Evolutionary conservation across 2,797 vertebrate species (phyloP), one percentile per base, ranked within the genome.

Genomic region (Poeciliopsis presidionis): DNA sequence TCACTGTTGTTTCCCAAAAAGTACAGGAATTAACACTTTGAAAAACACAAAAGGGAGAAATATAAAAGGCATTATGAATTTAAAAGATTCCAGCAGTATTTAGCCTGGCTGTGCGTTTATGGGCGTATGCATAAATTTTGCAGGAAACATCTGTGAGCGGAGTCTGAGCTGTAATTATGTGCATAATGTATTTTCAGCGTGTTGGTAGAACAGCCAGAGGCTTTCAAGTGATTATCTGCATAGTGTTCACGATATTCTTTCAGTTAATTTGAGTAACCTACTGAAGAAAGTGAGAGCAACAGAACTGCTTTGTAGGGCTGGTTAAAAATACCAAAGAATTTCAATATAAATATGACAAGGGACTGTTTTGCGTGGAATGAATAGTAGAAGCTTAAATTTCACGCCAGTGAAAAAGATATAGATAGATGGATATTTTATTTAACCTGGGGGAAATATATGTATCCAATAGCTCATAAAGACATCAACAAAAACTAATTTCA

Each of bases 81-180:
- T 73, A 67, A 81, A 79, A 67, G 57, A 1, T 49, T 49, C n/a
- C 14, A 70, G 4, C 47, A 74, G 69, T 79, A 51, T 61, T 36
- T 43, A 39, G 73, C 75, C 45, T 51, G 59, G 74, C 67, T 81
- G 73, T 84, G 74, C 65, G 63, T 80, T 18, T 9, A 51, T 81
- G 73, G 73, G 76, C 55, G 57, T 49, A 16, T 73, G 76, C 43
- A 80, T 77, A 79, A 43, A 84, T 84, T 55, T 73, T 78, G 75
- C 74, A 69, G 47, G 72, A 77, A 84, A 79, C 77, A 84, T 79
- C 83, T 82, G 75, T 76, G 80, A 81, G 20, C 81, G 65, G 2
- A 9, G 67, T 81, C 82, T 77, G 51, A 83, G 65, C 72, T 85
- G 78, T 84, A 73, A 83, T 89, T 76, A 84, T 67, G 47, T 69